Evolutionary conservation across 2,888 invertebrate genomes (phyloP), one percentile per base, ranked within the genome.

Genomic region (Meteorus colon): DNA sequence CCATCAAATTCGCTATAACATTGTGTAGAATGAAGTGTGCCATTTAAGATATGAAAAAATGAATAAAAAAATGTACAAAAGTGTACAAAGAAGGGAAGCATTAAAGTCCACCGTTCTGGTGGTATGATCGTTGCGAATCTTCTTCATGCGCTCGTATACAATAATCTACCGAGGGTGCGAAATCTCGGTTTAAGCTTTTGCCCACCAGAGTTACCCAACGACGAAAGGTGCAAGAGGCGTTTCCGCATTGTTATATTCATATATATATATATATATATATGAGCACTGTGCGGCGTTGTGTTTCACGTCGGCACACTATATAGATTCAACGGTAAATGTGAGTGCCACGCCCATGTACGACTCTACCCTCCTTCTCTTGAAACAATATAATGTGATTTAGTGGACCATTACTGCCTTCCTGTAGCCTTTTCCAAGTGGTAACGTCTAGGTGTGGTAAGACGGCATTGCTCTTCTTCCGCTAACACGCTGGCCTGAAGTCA

Each of bases 361-460:
- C 69, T 51, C 79, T 67, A 77, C 67, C 63, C 65, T 55, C 79
- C 81, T 79, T 83, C 84, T 84, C 81, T 82, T 87, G 88, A 88
- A 88, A 88, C 88, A 87, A 87, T 88, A 87, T 87, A 87, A 87
- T 87, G 87, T 88, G 88, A 88, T 88, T 88, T 88, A 88, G 84
- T 84, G 81, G 84, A 84, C 86, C 87, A 88, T 88, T 88, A 88
- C 87, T 84, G 86, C 83, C 85, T 83, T 55, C 55, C 84, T 84
- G 86, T 87, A 87, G 10, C 55, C 19, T 84, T 87, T 84, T 86
- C 84, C 83, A 78, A 84, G 85, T 78, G 82, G 79, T 79, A 78
- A 82, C 80, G 81, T 72, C 83, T 83, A 82, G 82, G 79, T 85
- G 82, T 79, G 83, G 84, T 82, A 78, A 80, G 80, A 83, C 82